Evolutionary conservation across 1,140 invertebrate genomes (phyloP).

Genomic region (Drosophila repleta): DNA sequence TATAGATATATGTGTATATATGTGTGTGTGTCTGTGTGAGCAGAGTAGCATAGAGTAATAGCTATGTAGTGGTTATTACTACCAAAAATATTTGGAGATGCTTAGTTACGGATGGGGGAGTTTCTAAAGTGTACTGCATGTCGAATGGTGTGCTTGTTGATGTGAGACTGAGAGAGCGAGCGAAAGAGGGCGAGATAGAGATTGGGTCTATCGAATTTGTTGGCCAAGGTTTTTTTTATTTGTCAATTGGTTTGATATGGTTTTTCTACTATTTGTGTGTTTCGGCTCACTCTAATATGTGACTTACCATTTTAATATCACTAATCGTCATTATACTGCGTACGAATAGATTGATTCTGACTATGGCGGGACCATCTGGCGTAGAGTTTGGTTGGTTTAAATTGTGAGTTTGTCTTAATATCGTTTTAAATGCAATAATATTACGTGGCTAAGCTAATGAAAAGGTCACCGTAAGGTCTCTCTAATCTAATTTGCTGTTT

Average conservation of each 20-base stretch:
- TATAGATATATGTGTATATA: slow-evolving; percentile 14
- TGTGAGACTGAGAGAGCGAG: slow-evolving; percentile 12
- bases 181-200: neutral
- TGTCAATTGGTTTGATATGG: slow-evolving; percentile 33
- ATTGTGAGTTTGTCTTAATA: slow-evolving; percentile 54
- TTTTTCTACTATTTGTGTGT: neutral
- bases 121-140: slow-evolving; percentile 21
- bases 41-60: slow-evolving; percentile 30
- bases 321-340: slow-evolving; percentile 98
- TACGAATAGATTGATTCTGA: slow-evolving; percentile 98
- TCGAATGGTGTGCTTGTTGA: slow-evolving; percentile 25
- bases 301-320: slow-evolving; percentile 99
- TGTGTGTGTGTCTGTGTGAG: slow-evolving; percentile 24
- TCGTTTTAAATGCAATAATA: slow-evolving; percentile 14
- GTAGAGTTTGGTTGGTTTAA: slow-evolving; percentile 82
- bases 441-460: slow-evolving; percentile 58
- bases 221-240: slow-evolving; percentile 34
- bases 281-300: slow-evolving; percentile 22
- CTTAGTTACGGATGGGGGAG: slow-evolving; percentile 13
- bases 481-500: slow-evolving; percentile 49
- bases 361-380: slow-evolving; percentile 95
- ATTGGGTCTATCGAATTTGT: slow-evolving; percentile 39
- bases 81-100: slow-evolving; percentile 28
- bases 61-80: slow-evolving; percentile 38
- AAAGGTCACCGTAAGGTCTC: slow-evolving; percentile 1